A percentile compares a stretch with the other conserved stretches of the same genome.
These are phyloP conservation scores for Mormyrus iriodes DNA, from an alignment of 2,113 vertebrate species.

Conservation along the genomic window DNA sequence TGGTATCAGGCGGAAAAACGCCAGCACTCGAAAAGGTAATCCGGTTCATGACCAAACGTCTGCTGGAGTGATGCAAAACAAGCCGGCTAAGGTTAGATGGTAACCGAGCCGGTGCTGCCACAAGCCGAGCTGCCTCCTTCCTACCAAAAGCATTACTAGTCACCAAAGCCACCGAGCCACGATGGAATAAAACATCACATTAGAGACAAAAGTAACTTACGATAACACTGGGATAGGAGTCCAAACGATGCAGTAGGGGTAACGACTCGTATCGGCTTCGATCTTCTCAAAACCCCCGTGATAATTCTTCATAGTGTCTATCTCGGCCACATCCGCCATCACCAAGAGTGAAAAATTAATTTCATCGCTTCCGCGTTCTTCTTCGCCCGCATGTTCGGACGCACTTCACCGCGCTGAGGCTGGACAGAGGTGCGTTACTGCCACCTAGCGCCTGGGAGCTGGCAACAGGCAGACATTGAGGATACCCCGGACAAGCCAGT, in stretches of 20 bases:
- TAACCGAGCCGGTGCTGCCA: not conserved
- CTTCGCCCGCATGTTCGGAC: not conserved
- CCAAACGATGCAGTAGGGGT: conserved; percentile 89
- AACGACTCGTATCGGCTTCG: conserved; percentile 71
- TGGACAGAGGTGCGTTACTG: conserved; percentile 18
- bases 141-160: not conserved
- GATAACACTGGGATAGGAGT: conserved; percentile 90
- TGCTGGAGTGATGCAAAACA: not conserved
- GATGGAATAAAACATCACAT: not conserved
- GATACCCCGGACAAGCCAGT: not conserved
- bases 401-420: conserved; percentile 29
- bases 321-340: conserved; percentile 84
- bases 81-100: not conserved
- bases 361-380: conserved; percentile 46
- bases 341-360: conserved; percentile 53
- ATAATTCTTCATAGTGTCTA: conserved; percentile 74
- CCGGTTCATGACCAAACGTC: not conserved
- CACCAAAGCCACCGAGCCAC: not conserved
- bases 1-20: not conserved
- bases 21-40: not conserved
- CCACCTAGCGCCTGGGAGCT: conserved; percentile 1
- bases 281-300: conserved; percentile 59
- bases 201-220: conserved; percentile 62
- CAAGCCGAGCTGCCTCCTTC: not conserved
- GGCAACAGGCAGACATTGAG: not conserved